A percentile compares a stretch with the other conserved stretches of the same genome.
phyloP scores from a whole-genome alignment of 2,113 vertebrate species.

The Sapayoa aenigma region DNA sequence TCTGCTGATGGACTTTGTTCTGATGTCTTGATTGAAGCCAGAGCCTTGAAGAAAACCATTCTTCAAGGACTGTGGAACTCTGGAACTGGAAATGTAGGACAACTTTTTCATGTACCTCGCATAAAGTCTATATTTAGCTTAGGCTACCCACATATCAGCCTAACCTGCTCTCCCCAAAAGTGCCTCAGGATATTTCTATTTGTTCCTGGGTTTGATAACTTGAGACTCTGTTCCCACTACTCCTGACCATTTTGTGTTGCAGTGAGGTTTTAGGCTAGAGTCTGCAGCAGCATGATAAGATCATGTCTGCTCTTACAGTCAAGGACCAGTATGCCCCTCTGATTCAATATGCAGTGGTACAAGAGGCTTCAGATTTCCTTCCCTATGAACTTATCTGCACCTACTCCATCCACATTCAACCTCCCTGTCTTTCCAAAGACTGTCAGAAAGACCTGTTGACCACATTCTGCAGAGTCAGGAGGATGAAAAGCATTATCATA shows the following conservation, averaged over 20 bases:
- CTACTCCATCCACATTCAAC: background rate
- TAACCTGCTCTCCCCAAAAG: background rate
- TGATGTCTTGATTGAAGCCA: background rate
- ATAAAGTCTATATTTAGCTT: background rate
- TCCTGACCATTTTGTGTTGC: background rate
- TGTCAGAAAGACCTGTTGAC: background rate
- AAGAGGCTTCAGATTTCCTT: background rate
- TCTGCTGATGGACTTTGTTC: background rate
- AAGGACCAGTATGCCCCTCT: rapidly evolving
- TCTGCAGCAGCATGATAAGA: background rate
- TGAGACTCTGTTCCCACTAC: background rate
- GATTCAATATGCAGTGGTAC: background rate
- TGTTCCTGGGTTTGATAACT: background rate
- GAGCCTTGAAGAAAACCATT: background rate
- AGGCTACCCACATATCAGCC: background rate
- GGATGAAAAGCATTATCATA: background rate
- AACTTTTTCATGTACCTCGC: background rate
- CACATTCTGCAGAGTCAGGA: background rate
- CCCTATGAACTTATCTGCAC: background rate
- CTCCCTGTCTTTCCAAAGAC: background rate
- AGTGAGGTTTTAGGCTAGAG: background rate
- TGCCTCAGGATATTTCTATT: background rate
- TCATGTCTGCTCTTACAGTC: background rate
- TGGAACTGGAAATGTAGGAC: background rate
- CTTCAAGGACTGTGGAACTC: background rate